phyloP scores from a whole-genome alignment of 1,140 invertebrate genomes.

The Semibalanus balanoides region DNA sequence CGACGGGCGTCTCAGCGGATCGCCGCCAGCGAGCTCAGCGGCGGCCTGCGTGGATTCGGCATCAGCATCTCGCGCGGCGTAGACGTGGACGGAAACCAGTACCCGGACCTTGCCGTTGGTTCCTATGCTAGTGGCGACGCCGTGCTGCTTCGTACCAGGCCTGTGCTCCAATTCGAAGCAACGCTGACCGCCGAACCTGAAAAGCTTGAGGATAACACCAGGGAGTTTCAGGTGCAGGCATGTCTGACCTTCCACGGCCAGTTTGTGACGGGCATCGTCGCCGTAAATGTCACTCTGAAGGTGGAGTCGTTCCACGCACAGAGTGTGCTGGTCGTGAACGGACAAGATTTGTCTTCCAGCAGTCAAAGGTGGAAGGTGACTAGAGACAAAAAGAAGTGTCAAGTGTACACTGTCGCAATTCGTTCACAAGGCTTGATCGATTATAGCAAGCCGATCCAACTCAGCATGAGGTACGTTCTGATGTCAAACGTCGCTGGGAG shows the following conservation, averaged over 20 bases:
- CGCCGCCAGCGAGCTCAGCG: slow-evolving; percentile 13
- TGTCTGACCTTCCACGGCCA: not conserved
- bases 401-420: not conserved
- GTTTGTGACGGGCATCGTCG: not conserved
- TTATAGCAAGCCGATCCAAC: not conserved
- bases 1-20: slow-evolving; percentile 22
- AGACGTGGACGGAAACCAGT: slow-evolving; percentile 31
- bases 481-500: not conserved
- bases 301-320: not conserved
- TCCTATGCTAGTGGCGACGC: slow-evolving; percentile 23
- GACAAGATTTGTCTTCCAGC: not conserved
- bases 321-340: not conserved
- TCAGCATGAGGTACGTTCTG: not conserved
- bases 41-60: slow-evolving; percentile 25
- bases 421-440: not conserved
- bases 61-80: slow-evolving; percentile 23
- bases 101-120: slow-evolving; percentile 29
- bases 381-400: not conserved
- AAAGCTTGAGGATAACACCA: not conserved
- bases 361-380: not conserved
- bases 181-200: not conserved
- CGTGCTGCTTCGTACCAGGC: slow-evolving; percentile 19
- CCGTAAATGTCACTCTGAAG: not conserved
- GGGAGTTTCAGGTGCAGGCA: not conserved
- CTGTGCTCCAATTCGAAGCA: slow-evolving; percentile 6